Conservation (phyloP, 1,140 invertebrate genomes). For the Apis cerana region DNA sequence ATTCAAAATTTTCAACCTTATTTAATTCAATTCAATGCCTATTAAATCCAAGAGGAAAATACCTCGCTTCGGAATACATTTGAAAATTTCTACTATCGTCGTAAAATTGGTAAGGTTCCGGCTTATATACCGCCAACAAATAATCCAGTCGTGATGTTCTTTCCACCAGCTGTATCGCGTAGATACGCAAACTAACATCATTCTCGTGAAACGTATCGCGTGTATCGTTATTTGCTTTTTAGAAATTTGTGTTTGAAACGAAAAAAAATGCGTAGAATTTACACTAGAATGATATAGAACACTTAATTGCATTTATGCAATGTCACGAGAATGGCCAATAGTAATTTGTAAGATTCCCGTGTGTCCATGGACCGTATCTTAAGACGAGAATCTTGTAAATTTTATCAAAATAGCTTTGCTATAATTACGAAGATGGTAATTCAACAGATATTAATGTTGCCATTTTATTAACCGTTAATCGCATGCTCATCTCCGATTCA, state of each 20-base stretch:
- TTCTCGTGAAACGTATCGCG: conserved; percentile 28
- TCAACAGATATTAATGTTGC: neutral
- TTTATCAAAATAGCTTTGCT: neutral
- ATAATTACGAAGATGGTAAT: conserved; percentile 10
- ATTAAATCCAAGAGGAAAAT: neutral
- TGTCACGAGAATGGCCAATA: neutral
- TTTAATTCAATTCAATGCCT: neutral
- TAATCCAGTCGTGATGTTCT: conserved; percentile 39
- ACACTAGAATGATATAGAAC: too few species aligned
- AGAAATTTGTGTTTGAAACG: neutral
- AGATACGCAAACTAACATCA: conserved; percentile 37
- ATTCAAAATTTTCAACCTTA: too few species aligned
- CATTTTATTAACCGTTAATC: neutral
- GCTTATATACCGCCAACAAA: conserved; percentile 53
- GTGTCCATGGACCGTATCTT: neutral
- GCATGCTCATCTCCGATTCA: neutral
- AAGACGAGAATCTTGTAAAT: neutral
- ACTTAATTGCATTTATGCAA: conserved; percentile 27
- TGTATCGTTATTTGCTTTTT: neutral
- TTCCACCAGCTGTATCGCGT: conserved; percentile 30
- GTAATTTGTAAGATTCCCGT: neutral
- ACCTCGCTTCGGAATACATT: too few species aligned
- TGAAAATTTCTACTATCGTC: conserved; percentile 19
- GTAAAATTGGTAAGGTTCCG: conserved; percentile 30
- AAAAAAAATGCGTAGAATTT: neutral